Evolutionary conservation across 2,888 invertebrate species (phyloP), one percentile per base, ranked within the genome.

Genomic region (Drosophila crucigera): DNA sequence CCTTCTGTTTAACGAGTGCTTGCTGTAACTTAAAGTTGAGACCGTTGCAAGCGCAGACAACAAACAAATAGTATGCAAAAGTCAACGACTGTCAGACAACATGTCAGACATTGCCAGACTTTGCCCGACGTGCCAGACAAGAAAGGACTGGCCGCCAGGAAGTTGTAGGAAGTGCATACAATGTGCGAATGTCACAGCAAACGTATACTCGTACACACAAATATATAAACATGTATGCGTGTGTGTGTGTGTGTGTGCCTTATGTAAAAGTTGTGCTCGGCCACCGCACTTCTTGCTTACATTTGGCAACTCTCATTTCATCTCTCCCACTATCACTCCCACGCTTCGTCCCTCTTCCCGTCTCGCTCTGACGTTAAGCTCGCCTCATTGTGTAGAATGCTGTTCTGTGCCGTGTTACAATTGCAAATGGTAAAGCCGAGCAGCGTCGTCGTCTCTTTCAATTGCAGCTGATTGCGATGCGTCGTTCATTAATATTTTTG

Each of bases 131-230:
- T 50, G 54, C 58, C 84, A 83, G 68, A 69, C 76, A 73, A 68
- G 58, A 30, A 58, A 39, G n/a, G 39, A 75, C 72, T 60, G 60
- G 60, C 77, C 81, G 64, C 71, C 83, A 83, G 81, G 83, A 82
- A 83, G 81, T 82, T 77, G 60, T 71, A 78, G 80, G 68, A 80
- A 76, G 68, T 59, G 70, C 76, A 89, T 68, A 84, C 83, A 89
- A 87, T 82, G 84, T 82, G 60, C 49, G 74, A 67, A 54, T 74
- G 67, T 73, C 73, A 55, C 53, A 53, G 50, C 56, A 55, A 30
- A 19, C 11, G 28, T 14, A 33, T 16, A n/a, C n/a, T n/a, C n/a
- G n/a, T n/a, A 31, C 31, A 22, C 10, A n/a, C 25, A 22, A 28
- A 14, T 39, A 35, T 56, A 3, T 19, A 10, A 11, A 25, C 14